These are phyloP conservation scores for Drosophila neonasuta DNA, from an alignment of 2,888 invertebrate species.

Conservation along the genomic window DNA sequence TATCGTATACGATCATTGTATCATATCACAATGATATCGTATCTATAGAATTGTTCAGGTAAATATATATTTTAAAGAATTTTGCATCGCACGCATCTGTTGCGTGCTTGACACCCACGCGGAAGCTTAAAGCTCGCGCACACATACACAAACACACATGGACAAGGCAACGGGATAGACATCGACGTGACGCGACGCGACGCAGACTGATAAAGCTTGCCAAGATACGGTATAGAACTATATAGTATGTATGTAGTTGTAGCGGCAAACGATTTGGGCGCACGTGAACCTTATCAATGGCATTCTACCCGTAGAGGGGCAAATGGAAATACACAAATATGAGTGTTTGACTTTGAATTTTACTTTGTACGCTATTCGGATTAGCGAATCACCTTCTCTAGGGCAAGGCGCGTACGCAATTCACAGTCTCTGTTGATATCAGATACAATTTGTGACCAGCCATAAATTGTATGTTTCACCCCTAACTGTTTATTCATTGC, in stretches of 20 bases:
- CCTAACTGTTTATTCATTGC: too few species aligned
- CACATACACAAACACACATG: neutral
- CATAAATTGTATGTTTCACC: neutral
- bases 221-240: constrained; percentile 5
- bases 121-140: constrained; percentile 27
- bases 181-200: neutral
- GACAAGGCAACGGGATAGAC: constrained; percentile 1
- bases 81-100: constrained; percentile 44
- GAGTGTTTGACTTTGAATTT: constrained; percentile 1
- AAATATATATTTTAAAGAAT: constrained; percentile 1
- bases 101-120: constrained; percentile 53
- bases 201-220: constrained; percentile 25
- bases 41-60: neutral
- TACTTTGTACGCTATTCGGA: neutral
- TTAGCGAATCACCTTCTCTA: constrained; percentile 4
- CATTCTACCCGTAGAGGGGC: constrained; percentile 3
- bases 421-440: neutral
- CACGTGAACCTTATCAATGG: constrained; percentile 65
- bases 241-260: neutral
- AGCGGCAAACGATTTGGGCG: constrained; percentile 15
- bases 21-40: constrained; percentile 12
- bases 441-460: neutral
- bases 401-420: constrained; percentile 7
- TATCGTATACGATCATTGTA: constrained; percentile 9
- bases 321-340: neutral